A percentile compares a stretch with the other conserved stretches of the same genome.
Evolutionary conservation across 2,888 invertebrate species (phyloP).

Genomic region (Myathropa florea): DNA sequence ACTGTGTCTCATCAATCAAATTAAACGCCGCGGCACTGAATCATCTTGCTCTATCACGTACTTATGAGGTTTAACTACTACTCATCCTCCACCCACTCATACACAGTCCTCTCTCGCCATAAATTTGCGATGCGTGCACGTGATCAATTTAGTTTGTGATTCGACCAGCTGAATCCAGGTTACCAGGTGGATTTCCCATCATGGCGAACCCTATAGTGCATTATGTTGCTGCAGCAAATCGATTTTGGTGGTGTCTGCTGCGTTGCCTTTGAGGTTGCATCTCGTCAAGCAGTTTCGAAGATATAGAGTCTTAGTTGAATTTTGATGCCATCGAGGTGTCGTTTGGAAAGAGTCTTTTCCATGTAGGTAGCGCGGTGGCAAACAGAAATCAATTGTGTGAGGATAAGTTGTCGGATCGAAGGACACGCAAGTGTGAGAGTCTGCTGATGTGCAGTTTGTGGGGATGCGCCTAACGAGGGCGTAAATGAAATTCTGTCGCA

Average conservation of each 20-base stretch:
- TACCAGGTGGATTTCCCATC: not conserved
- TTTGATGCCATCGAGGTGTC: not conserved
- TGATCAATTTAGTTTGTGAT: not conserved
- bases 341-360: not conserved
- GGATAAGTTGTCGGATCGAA: not conserved
- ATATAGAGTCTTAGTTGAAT: not conserved
- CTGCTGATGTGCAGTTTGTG: not conserved
- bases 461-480: not conserved
- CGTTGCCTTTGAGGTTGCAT: not conserved
- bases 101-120: not conserved
- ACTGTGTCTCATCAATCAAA: not conserved
- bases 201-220: not conserved
- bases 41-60: not conserved
- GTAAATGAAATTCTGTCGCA: not conserved
- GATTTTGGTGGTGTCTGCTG: not conserved
- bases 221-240: not conserved
- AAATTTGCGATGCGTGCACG: not conserved
- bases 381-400: not conserved
- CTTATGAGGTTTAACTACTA: not conserved
- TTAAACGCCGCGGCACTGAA: not conserved
- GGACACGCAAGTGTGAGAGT: not conserved
- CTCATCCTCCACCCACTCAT: not conserved
- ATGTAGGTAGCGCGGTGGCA: not conserved
- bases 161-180: not conserved
- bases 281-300: not conserved